phyloP scores from a whole-genome alignment of 2,888 invertebrate genomes.

The Venusia cambrica region DNA sequence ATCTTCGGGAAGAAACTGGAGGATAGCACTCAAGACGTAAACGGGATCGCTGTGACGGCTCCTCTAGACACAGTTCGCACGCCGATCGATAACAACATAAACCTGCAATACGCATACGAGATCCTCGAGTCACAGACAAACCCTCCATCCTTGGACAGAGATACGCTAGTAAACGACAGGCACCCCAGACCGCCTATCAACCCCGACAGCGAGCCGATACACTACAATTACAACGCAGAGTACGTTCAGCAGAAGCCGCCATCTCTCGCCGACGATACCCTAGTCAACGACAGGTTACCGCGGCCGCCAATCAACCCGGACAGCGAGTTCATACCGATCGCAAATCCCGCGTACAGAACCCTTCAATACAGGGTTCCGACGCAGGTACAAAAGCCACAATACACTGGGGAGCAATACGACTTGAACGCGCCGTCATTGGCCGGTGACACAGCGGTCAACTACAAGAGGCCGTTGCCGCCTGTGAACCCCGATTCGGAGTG shows the following conservation, averaged over 20 bases:
- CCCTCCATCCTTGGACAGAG: conserved; percentile 81
- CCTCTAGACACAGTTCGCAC: conserved; percentile 69
- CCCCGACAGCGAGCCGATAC: conserved; percentile 83
- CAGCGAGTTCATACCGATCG: conserved; percentile 82
- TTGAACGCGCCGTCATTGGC: conserved; percentile 62
- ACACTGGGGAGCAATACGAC: conserved; percentile 65
- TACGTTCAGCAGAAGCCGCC: conserved; percentile 60
- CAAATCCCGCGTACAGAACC: conserved; percentile 64
- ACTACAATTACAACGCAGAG: conserved; percentile 51
- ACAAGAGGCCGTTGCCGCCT: conserved; percentile 78
- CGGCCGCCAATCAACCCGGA: conserved; percentile 86
- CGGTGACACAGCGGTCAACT: conserved; percentile 80
- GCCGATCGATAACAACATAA: conserved; percentile 76
- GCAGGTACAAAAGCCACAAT: conserved; percentile 59
- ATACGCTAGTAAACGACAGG: conserved; percentile 86
- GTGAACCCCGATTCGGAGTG: conserved; percentile 82
- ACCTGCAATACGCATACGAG: conserved; percentile 78
- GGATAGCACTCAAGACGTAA: conserved; percentile 68
- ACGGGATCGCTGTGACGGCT: conserved; percentile 70
- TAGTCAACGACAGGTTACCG: conserved; percentile 86
- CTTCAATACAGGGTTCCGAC: conserved; percentile 53
- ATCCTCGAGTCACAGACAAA: conserved; percentile 58
- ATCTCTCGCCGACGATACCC: conserved; percentile 83
- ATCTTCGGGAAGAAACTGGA: conserved; percentile 86
- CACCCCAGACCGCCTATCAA: conserved; percentile 84